Percentiles rank a stretch among this genome's conserved stretches.
These are phyloP conservation scores for Peribatodes rhomboidaria DNA, from an alignment of 2,888 invertebrate genomes.

Conservation along the genomic window DNA sequence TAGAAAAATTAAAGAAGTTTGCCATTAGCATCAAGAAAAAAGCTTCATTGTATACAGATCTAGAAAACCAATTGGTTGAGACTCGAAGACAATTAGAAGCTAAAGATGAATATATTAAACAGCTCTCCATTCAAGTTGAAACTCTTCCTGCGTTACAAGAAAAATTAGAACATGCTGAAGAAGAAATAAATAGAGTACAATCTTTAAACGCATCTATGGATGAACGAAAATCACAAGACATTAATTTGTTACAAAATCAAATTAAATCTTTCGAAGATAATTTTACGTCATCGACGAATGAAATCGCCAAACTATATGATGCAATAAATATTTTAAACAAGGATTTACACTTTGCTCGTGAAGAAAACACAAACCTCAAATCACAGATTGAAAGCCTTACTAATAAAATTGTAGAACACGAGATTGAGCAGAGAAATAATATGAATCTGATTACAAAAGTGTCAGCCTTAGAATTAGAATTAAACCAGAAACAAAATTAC, in stretches of 20 bases:
- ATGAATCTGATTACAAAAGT: conserved; percentile 74
- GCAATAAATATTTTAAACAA: conserved; percentile 59
- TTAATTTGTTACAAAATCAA: conserved; percentile 60
- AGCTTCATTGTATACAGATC: conserved; percentile 87
- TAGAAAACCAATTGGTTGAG: conserved; percentile 84
- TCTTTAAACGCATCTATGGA: conserved; percentile 64
- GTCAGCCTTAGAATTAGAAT: conserved; percentile 70
- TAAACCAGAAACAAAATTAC: conserved; percentile 71
- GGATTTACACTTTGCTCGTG: conserved; percentile 61
- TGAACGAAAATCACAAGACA: conserved; percentile 65
- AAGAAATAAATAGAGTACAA: conserved; percentile 70
- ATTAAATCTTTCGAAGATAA: conserved; percentile 61
- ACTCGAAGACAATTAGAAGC: conserved; percentile 67
- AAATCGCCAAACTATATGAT: conserved; percentile 62
- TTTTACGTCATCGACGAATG: conserved; percentile 55
- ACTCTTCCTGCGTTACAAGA: conserved; percentile 73
- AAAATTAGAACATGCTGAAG: conserved; percentile 74
- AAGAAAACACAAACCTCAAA: conserved; percentile 65
- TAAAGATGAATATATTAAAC: conserved; percentile 69
- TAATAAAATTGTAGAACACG: conserved; percentile 75
- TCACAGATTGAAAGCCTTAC: conserved; percentile 69
- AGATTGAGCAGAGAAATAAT: conserved; percentile 77
- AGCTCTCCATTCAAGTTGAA: conserved; percentile 69
- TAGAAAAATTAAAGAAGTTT: conserved; percentile 93
- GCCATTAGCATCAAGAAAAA: conserved; percentile 92